These are phyloP conservation scores for Andrena minutula DNA, from an alignment of 2,888 invertebrate genomes.

Conservation along the genomic window DNA sequence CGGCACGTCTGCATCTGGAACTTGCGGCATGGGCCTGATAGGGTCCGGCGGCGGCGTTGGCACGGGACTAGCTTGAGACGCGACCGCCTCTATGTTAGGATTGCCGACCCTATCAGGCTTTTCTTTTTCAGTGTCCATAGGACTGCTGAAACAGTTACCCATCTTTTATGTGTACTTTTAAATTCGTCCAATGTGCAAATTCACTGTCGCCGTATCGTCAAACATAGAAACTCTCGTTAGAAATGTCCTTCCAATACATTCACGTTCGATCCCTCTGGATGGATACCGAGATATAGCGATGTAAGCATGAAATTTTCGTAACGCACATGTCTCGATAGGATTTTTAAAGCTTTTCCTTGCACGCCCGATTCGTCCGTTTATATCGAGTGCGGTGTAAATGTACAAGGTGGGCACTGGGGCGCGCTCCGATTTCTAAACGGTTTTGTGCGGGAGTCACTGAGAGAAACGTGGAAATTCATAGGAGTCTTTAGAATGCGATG, in stretches of 20 bases:
- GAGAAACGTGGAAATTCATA: conserved; percentile 32
- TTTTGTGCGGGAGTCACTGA: conserved; percentile 30
- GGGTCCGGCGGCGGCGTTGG: conserved; percentile 91
- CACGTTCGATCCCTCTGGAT: conserved; percentile 58
- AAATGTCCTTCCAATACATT: conserved; percentile 21
- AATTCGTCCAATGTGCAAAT: conserved; percentile 39
- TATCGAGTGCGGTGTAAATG: conserved; percentile 19
- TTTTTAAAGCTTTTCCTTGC: conserved; percentile 10
- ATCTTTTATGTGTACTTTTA: conserved; percentile 85
- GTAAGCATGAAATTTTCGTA: conserved; percentile 36
- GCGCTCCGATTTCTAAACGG: conserved; percentile 25
- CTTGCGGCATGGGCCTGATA: conserved; percentile 88
- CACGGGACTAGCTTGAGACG: conserved; percentile 88
- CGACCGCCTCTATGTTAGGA: conserved; percentile 85
- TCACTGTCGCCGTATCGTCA: conserved; percentile 41
- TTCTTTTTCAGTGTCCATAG: conserved; percentile 88
- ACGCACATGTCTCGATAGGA: conserved; percentile 32
- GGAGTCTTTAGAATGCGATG: conserved; percentile 30
- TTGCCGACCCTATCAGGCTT: conserved; percentile 87
- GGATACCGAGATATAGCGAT: conserved; percentile 23
- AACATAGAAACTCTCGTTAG: conserved; percentile 19
- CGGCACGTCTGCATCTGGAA: conserved; percentile 87
- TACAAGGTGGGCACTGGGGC: conserved; percentile 29
- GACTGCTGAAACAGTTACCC: conserved; percentile 94
- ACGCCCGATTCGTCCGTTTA: conserved; percentile 18